These are phyloP conservation scores for Drosophila mojavensis DNA, from an alignment of 1,140 invertebrate genomes.

Conservation along the genomic window DNA sequence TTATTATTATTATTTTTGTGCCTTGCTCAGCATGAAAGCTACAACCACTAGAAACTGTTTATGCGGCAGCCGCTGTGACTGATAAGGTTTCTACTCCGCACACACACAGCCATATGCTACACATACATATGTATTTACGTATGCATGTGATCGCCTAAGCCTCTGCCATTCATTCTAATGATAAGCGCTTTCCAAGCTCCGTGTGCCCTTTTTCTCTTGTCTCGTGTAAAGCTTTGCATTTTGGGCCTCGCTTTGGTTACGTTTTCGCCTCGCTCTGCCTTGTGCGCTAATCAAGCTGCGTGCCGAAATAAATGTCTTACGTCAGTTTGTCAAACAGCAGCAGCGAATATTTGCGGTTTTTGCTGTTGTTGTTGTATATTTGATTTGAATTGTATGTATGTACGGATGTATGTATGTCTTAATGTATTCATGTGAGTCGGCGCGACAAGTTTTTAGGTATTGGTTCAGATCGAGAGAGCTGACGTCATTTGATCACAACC, in stretches of 20 bases:
- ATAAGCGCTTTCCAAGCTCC: conserved; percentile 31
- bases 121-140: background rate
- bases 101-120: background rate
- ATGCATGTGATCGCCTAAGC: background rate
- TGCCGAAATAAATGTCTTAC: conserved; percentile 79
- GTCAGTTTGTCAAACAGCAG: conserved; percentile 73
- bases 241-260: conserved; percentile 29
- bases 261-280: conserved; percentile 32
- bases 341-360: conserved; percentile 46
- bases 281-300: conserved; percentile 50
- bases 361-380: conserved; percentile 19
- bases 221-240: conserved; percentile 36
- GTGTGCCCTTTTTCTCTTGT: conserved; percentile 31
- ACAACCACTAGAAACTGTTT: conserved; percentile 30
- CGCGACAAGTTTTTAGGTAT: conserved; percentile 70
- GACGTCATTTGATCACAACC: conserved; percentile 59
- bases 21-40: conserved; percentile 39
- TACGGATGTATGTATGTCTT: conserved; percentile 12
- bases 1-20: conserved; percentile 17
- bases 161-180: conserved; percentile 16
- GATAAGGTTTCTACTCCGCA: conserved; percentile 38
- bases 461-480: conserved; percentile 52
- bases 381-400: conserved; percentile 34
- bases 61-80: conserved; percentile 20
- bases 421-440: conserved; percentile 54